A percentile compares a stretch with the other conserved stretches of the same genome.
These are phyloP conservation scores for Falco peregrinus DNA, from an alignment of 2,797 vertebrate species.

Conservation along the genomic window DNA sequence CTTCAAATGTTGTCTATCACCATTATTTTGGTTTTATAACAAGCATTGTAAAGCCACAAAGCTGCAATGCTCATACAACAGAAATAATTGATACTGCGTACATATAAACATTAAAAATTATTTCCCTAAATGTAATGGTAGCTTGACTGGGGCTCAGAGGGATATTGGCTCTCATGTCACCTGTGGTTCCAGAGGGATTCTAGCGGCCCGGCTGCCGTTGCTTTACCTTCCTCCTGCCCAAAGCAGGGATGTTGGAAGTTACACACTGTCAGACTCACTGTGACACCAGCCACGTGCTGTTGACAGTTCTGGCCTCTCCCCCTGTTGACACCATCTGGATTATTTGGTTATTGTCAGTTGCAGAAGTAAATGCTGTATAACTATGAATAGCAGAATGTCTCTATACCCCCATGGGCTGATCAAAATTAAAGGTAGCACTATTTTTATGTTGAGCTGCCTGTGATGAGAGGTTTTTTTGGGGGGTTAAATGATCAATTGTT, in stretches of 20 bases:
- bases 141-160: neutral
- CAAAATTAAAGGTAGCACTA: neutral
- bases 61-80: neutral
- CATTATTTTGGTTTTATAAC: neutral
- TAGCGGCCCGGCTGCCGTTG: neutral
- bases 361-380: neutral
- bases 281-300: neutral
- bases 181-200: neutral
- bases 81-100: neutral
- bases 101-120: neutral
- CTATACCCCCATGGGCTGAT: fast-evolving
- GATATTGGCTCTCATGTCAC: neutral
- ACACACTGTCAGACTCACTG: neutral
- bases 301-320: neutral
- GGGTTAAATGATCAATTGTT: neutral
- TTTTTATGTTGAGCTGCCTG: neutral
- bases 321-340: neutral
- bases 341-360: neutral
- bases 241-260: neutral
- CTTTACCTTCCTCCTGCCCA: neutral
- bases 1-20: neutral
- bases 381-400: neutral
- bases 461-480: neutral
- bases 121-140: neutral
- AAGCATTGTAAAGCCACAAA: neutral